These are phyloP conservation scores for Sebastes flavidus DNA, from an alignment of 2,797 vertebrate genomes.

Conservation along the genomic window DNA sequence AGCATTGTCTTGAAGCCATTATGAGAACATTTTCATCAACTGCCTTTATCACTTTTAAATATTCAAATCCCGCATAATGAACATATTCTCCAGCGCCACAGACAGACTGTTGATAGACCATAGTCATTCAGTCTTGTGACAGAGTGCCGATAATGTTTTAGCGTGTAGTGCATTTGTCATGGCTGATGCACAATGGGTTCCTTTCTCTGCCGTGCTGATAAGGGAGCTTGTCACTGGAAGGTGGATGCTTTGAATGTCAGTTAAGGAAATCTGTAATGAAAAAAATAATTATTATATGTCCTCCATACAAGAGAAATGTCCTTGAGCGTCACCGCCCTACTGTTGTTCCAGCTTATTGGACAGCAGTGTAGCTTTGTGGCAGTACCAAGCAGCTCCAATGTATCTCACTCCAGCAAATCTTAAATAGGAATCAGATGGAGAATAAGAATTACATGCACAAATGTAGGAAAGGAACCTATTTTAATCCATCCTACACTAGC, in stretches of 20 bases:
- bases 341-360: not conserved
- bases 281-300: not conserved
- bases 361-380: not conserved
- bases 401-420: not conserved
- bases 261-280: slow-evolving; percentile 11
- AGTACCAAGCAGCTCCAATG: not conserved
- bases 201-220: slow-evolving; percentile 40
- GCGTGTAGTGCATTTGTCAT: slow-evolving; percentile 44
- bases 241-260: slow-evolving; percentile 29
- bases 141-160: slow-evolving; percentile 37
- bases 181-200: slow-evolving; percentile 36
- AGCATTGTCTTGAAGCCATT: not conserved
- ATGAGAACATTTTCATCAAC: slow-evolving; percentile 22
- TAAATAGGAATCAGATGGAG: not conserved
- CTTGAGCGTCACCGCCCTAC: slow-evolving; percentile 7
- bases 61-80: slow-evolving; percentile 28
- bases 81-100: slow-evolving; percentile 4
- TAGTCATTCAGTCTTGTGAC: slow-evolving; percentile 23
- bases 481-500: not conserved
- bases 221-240: slow-evolving; percentile 24
- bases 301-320: slow-evolving; percentile 10
- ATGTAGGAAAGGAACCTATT: not conserved
- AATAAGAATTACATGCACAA: not conserved
- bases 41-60: slow-evolving; percentile 14
- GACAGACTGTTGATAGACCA: slow-evolving; percentile 24